Conservation (phyloP, 2,888 invertebrate genomes). For the Drosophila mercatorum region DNA sequence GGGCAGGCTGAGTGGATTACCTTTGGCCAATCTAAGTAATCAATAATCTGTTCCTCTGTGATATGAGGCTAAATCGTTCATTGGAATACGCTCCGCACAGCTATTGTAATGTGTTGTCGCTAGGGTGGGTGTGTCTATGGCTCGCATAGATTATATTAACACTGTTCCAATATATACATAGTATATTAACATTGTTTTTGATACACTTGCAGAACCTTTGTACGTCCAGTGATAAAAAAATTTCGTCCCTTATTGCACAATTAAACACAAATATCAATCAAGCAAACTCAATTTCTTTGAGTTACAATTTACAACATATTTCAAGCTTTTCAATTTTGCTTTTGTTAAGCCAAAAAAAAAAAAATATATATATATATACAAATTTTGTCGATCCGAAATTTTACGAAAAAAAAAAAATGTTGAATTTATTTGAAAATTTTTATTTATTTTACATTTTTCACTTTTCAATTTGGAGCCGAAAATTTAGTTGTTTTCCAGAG, state of each 20-base stretch:
- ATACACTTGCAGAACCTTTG: background rate
- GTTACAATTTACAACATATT: conserved; percentile 15
- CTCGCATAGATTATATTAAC: background rate
- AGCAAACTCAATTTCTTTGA: conserved; percentile 3
- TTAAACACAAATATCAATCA: conserved; percentile 12
- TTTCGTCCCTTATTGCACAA: conserved; percentile 6
- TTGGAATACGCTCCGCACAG: background rate
- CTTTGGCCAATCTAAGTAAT: background rate
- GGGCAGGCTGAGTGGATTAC: background rate
- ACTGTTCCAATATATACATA: too few relatives aligned
- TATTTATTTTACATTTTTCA: background rate
- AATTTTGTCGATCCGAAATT: background rate
- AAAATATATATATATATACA: background rate
- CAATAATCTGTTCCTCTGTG: background rate
- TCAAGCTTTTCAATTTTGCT: conserved; percentile 8
- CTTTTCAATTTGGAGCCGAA: conserved; percentile 21
- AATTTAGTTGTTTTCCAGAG: conserved; percentile 15
- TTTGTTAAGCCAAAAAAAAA: background rate
- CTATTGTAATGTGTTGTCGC: background rate
- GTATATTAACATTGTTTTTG: too few relatives aligned
- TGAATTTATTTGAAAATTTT: background rate
- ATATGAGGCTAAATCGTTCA: background rate
- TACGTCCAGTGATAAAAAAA: conserved; percentile 9
- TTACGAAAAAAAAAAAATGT: background rate
- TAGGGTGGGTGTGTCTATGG: too few relatives aligned